Conservation (phyloP, 2,797 vertebrate genomes). For the Catamblyrhynchus diadema region DNA sequence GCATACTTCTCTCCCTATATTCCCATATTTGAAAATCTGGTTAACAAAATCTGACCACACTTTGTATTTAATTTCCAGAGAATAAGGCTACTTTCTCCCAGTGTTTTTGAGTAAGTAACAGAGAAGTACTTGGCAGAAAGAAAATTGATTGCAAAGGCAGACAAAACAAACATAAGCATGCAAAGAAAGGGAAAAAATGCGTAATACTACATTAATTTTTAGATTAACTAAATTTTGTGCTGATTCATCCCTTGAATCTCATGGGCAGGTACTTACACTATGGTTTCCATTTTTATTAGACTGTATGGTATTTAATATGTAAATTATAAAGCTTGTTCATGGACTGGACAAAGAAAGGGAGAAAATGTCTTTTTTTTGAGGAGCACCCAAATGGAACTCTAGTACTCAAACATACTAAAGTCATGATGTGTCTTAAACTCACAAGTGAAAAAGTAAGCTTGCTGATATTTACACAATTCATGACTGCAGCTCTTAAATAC, state of each 20-base stretch:
- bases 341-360: background rate
- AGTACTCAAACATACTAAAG: background rate
- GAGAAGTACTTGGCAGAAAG: background rate
- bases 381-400: background rate
- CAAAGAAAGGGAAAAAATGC: background rate
- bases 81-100: background rate
- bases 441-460: background rate
- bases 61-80: background rate
- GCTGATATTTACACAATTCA: background rate
- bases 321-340: background rate
- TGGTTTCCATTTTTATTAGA: background rate
- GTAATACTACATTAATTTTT: background rate
- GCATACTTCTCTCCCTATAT: background rate
- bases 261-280: background rate
- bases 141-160: background rate
- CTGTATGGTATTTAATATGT: background rate
- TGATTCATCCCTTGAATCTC: background rate
- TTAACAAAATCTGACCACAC: background rate
- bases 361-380: background rate
- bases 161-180: background rate
- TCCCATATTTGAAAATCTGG: background rate
- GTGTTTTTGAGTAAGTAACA: background rate
- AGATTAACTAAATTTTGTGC: background rate
- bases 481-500: background rate
- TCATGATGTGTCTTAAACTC: background rate